Conservation (phyloP, 2,888 invertebrate genomes). For the Drosophila limbata region DNA sequence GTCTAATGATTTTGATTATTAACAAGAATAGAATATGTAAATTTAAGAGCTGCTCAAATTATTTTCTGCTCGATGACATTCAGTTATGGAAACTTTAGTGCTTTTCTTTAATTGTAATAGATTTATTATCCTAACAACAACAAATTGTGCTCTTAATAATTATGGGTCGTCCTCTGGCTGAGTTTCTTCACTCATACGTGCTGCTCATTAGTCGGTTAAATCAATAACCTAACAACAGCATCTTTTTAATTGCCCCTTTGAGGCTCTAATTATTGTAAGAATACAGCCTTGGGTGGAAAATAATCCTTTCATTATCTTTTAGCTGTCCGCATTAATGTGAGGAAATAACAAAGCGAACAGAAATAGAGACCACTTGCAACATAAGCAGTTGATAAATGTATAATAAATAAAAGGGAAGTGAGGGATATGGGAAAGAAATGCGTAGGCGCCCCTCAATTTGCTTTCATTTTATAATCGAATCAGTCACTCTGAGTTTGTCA, state of each 20-base stretch:
- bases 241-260: conserved; percentile 58
- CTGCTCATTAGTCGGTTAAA: conserved; percentile 60
- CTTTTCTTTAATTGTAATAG: background rate
- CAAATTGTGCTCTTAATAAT: background rate
- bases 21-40: too few relatives aligned
- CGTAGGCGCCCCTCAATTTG: conserved; percentile 54
- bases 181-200: conserved; percentile 48
- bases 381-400: conserved; percentile 52
- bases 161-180: conserved; percentile 3
- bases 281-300: background rate
- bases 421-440: background rate
- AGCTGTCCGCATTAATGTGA: conserved; percentile 48
- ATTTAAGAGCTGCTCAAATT: background rate
- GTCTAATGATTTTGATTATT: too few relatives aligned
- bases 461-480: conserved; percentile 71
- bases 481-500: conserved; percentile 58
- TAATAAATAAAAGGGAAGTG: background rate
- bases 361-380: conserved; percentile 5
- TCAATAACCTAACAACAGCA: conserved; percentile 48
- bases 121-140: conserved; percentile 10
- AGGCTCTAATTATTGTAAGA: conserved; percentile 42
- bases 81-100: background rate
- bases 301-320: background rate
- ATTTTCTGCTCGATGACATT: background rate
- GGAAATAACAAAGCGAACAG: conserved; percentile 35